Percentiles rank a stretch among this genome's conserved stretches.
These are phyloP conservation scores for Apodemus sylvaticus DNA, from an alignment of 2,113 vertebrate species.

Conservation along the genomic window DNA sequence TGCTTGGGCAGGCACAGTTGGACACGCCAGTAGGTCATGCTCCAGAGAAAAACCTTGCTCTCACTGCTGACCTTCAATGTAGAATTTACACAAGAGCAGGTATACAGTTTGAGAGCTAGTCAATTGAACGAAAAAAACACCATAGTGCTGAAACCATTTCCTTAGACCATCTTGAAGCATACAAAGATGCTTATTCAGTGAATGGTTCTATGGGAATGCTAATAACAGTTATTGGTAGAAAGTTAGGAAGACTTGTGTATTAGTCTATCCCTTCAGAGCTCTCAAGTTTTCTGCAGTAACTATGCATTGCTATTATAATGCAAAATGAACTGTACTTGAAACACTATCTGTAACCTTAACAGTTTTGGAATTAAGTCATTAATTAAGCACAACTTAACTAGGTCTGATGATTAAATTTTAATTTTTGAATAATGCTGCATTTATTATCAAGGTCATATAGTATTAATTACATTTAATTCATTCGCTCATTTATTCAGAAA, in stretches of 20 bases:
- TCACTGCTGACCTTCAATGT: neutral
- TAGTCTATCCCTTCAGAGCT: neutral
- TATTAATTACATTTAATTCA: slow-evolving; percentile 49
- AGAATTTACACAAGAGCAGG: neutral
- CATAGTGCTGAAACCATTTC: neutral
- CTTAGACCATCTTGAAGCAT: neutral
- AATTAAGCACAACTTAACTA: slow-evolving; percentile 70
- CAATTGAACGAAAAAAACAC: neutral
- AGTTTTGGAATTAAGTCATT: slow-evolving; percentile 64
- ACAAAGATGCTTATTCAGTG: neutral
- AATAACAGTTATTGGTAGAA: neutral
- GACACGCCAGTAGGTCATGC: neutral
- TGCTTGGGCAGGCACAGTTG: neutral
- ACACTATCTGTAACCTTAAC: neutral
- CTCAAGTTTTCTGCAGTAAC: neutral
- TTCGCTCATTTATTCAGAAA: slow-evolving; percentile 29
- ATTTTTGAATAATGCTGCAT: slow-evolving; percentile 69
- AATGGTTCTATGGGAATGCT: neutral
- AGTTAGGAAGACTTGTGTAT: neutral
- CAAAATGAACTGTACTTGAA: slow-evolving; percentile 46
- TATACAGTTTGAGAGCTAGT: neutral
- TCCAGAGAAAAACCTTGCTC: neutral
- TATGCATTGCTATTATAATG: slow-evolving; percentile 30
- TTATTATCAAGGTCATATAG: slow-evolving; percentile 55
- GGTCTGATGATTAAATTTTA: slow-evolving; percentile 64